phyloP scores from a whole-genome alignment of 2,888 invertebrate genomes.

The Spisula solida region DNA sequence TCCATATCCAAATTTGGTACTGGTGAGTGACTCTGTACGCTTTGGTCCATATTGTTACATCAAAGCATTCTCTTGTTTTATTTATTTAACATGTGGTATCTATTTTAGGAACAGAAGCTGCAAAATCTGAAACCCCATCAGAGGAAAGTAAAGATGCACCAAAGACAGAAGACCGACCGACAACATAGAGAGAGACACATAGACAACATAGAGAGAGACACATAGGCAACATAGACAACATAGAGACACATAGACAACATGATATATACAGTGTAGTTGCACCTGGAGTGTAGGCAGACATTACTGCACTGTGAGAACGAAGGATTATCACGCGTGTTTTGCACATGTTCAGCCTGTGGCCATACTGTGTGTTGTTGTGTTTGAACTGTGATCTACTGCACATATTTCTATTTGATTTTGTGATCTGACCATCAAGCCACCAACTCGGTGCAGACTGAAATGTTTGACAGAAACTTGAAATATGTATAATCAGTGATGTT shows the following conservation, averaged over 20 bases:
- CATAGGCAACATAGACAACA: background rate
- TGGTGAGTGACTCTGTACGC: too few species aligned
- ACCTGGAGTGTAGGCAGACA: background rate
- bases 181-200: background rate
- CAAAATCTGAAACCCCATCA: constrained; percentile 38
- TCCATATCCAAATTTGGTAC: too few species aligned
- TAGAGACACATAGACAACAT: too few species aligned
- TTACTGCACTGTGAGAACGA: background rate
- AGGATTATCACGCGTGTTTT: background rate
- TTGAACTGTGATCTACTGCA: too few species aligned
- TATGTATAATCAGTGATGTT: background rate
- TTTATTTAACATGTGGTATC: too few species aligned
- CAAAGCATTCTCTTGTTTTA: too few species aligned
- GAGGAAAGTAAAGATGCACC: constrained; percentile 56
- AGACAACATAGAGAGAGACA: background rate
- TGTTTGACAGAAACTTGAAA: background rate
- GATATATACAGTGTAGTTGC: too few species aligned
- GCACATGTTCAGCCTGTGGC: background rate
- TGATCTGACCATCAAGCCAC: background rate
- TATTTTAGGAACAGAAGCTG: constrained; percentile 43
- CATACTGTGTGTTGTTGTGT: background rate
- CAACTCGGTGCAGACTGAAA: background rate
- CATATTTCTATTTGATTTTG: background rate
- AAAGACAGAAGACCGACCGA: constrained; percentile 50
- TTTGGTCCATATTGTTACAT: too few species aligned